phyloP scores from a whole-genome alignment of 1,140 invertebrate genomes.

The Musca domestica region DNA sequence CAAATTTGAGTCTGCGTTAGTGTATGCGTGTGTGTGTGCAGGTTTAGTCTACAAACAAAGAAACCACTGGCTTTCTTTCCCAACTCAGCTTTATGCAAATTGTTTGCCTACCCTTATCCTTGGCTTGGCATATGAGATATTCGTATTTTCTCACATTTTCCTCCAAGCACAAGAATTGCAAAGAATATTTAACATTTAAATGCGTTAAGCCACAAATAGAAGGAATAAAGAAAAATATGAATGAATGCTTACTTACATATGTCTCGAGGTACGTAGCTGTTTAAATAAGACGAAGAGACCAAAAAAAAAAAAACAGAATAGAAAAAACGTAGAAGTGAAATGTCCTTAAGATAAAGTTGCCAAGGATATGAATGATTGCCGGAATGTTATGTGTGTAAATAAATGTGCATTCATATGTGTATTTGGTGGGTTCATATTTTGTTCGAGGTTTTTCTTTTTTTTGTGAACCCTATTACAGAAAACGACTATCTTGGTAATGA shows the following conservation, averaged over 20 bases:
- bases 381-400: no score
- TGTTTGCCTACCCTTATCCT: neutral
- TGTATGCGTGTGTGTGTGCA: neutral
- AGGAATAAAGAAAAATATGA: neutral
- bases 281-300: neutral
- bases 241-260: no score
- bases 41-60: neutral
- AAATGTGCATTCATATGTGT: no score
- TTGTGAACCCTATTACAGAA: no score
- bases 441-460: no score
- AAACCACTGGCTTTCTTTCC: no score
- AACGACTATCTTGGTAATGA: no score
- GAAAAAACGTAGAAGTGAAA: neutral
- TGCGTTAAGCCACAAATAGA: slow-evolving; percentile 4
- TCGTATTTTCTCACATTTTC: neutral
- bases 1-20: slow-evolving; percentile 6
- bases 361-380: neutral
- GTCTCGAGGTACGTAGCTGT: no score
- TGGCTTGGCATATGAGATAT: neutral
- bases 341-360: slow-evolving; percentile 1
- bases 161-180: neutral
- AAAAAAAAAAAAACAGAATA: neutral
- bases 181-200: slow-evolving; percentile 1
- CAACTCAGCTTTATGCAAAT: no score
- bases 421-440: no score